Evolutionary conservation across 1,140 invertebrate genomes (phyloP).

Genomic region (Spodoptera litura): DNA sequence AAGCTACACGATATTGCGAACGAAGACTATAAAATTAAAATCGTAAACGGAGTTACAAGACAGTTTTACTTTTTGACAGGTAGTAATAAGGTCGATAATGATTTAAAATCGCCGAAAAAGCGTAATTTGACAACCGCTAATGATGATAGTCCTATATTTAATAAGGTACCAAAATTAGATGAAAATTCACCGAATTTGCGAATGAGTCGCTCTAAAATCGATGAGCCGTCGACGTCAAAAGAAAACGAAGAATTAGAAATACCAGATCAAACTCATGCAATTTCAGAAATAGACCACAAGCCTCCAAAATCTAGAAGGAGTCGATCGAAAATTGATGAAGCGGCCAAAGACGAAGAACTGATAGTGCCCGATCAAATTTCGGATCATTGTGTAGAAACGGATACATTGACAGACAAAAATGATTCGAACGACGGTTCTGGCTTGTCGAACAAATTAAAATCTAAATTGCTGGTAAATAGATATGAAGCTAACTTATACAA

Average conservation of each 20-base stretch:
- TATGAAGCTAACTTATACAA: not conserved
- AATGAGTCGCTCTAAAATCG: no score
- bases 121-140: not conserved
- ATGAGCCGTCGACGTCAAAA: no score
- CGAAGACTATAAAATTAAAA: slow-evolving; percentile 12
- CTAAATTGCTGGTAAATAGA: not conserved
- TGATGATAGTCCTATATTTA: not conserved
- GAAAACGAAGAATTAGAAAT: no score
- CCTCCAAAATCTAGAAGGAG: no score
- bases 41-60: not conserved
- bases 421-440: not conserved
- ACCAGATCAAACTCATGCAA: no score
- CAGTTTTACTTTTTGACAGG: not conserved
- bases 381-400: not conserved
- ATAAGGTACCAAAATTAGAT: not conserved
- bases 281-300: no score
- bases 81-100: not conserved
- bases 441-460: not conserved
- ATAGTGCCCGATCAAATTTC: not conserved
- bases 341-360: no score
- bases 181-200: no score
- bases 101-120: not conserved
- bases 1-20: not conserved
- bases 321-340: no score
- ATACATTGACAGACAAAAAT: not conserved